Percentiles rank a stretch among this genome's conserved stretches.
Evolutionary conservation across 2,888 invertebrate species (phyloP).

Genomic region (Polia nebulosa): DNA sequence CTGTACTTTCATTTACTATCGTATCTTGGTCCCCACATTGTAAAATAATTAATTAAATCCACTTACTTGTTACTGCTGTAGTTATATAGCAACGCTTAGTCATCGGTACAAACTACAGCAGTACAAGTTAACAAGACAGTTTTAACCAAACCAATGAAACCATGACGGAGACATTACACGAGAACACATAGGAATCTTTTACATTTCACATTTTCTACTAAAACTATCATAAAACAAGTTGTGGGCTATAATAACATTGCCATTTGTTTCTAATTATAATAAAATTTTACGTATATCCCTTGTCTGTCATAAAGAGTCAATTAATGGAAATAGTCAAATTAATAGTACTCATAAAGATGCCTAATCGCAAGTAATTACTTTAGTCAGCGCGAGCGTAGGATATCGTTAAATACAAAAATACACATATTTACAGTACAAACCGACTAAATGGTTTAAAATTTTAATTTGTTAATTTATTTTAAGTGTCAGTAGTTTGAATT

Average conservation of each 20-base stretch:
- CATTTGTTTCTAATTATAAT: slow-evolving; percentile 12
- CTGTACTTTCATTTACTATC: too few species aligned
- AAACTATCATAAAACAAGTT: slow-evolving; percentile 1
- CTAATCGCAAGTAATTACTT: slow-evolving; percentile 25
- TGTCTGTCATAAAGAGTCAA: slow-evolving; percentile 19
- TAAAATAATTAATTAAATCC: too few species aligned
- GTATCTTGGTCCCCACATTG: too few species aligned
- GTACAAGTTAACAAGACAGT: too few species aligned
- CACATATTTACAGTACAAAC: not conserved
- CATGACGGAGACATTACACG: too few species aligned
- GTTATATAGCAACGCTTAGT: too few species aligned
- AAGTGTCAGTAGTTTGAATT: not conserved
- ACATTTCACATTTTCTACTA: not conserved
- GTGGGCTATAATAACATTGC: not conserved
- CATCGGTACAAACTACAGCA: too few species aligned
- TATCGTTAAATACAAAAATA: slow-evolving; percentile 28
- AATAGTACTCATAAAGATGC: slow-evolving; percentile 25
- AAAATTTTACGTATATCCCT: not conserved
- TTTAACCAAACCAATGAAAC: not conserved
- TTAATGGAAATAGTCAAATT: slow-evolving; percentile 27
- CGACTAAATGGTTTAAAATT: slow-evolving; percentile 19
- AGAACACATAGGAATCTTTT: too few species aligned
- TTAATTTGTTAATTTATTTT: slow-evolving; percentile 16
- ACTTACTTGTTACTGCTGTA: too few species aligned
- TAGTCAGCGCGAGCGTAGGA: slow-evolving; percentile 17